phyloP scores from a whole-genome alignment of 2,888 invertebrate genomes.

The Lasioglossum villosulum region DNA sequence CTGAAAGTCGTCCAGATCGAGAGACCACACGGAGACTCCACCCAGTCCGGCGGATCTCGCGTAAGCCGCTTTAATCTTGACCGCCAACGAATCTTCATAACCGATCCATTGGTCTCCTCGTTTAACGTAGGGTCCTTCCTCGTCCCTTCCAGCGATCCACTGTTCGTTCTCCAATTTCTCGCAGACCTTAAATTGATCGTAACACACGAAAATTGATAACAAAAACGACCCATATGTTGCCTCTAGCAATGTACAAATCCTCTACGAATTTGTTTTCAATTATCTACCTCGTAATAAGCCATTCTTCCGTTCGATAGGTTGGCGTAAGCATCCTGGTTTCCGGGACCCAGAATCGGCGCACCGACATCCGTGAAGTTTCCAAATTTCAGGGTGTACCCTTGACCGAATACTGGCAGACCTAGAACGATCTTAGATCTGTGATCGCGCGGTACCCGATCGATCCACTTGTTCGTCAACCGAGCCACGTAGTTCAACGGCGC shows the following conservation, averaged over 20 bases:
- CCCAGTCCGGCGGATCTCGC: slow-evolving; percentile 88
- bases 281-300: slow-evolving; percentile 90
- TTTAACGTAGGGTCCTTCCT: slow-evolving; percentile 88
- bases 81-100: slow-evolving; percentile 88
- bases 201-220: neutral
- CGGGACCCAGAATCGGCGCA: slow-evolving; percentile 87
- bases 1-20: slow-evolving; percentile 92
- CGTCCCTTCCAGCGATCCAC: slow-evolving; percentile 86
- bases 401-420: slow-evolving; percentile 90
- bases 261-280: neutral
- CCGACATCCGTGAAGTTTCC: slow-evolving; percentile 86
- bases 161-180: slow-evolving; percentile 86
- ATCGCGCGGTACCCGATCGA: slow-evolving; percentile 86
- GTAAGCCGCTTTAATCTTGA: slow-evolving; percentile 87
- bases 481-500: slow-evolving; percentile 75
- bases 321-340: slow-evolving; percentile 89
- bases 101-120: slow-evolving; percentile 93
- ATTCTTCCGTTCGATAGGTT: slow-evolving; percentile 88
- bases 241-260: neutral
- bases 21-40: slow-evolving; percentile 90
- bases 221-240: neutral
- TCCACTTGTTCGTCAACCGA: slow-evolving; percentile 73
- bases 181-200: slow-evolving; percentile 84
- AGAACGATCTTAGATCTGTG: slow-evolving; percentile 88
- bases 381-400: slow-evolving; percentile 88